Base-by-base conservation (phyloP, 2,888 invertebrate genomes). In the Acholoe squamosa region DNA sequence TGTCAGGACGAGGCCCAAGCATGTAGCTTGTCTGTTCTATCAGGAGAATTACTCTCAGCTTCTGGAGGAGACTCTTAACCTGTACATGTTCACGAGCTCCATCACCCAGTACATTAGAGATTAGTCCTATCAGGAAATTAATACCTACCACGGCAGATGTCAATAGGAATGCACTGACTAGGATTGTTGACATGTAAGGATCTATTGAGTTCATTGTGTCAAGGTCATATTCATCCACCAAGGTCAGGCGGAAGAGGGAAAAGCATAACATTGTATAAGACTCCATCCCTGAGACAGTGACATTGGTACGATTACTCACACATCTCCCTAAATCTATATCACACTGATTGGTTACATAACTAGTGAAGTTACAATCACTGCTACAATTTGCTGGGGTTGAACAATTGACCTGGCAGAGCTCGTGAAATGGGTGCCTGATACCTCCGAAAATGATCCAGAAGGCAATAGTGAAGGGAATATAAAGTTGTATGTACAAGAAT, bases 191-290 rank as follows among this genome's bases (percentile, higher is more conserved):
- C 54, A 86, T 54, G 86, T 31, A 52, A 16, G 86, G 86, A 54
- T 86, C 86, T 54, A 86, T 86, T 16, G 86, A n/a, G 10, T 7
- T 86, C 86, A 86, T 86, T 14, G 52, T 28, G 28, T 86, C 54
- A n/a, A 86, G 52, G 54, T 86, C 86, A 54, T 86, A 86, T 31
- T 86, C 86, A 28, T 86, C 86, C 25, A 86, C 31, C 54, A 86
- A 54, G 14, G 86, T 86, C 31, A 86, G 25, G 14, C 86, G 25
- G 33, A 86, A 86, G 16, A 86, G 56, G 12, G 86, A 86, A 28
- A 86, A 86, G 31, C 86, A 86, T 19, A 86, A 54, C 5, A 0
- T 52, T 52, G 54, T 12, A 28, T 86, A 86, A 14, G n/a, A 54
- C 28, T 86, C 86, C 86, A 86, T 86, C 10, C 86, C 86, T 19